Evolutionary conservation across 2,797 vertebrate species (phyloP).

Genomic region (Mormyrus proboscirostris): DNA sequence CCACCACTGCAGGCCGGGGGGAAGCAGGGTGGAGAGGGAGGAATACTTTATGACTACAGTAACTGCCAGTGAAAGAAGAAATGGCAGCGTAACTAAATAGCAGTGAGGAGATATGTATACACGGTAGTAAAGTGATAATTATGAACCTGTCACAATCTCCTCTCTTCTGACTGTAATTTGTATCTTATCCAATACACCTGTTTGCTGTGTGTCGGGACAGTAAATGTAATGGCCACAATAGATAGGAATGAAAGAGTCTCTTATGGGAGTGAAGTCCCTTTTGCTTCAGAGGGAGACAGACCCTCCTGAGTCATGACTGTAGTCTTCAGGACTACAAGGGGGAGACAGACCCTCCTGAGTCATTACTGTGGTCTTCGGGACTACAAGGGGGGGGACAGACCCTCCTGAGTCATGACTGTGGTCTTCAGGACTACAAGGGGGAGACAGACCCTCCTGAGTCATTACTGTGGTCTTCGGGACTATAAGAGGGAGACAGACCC

Average conservation of each 20-base stretch:
- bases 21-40: neutral
- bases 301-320: neutral
- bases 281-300: neutral
- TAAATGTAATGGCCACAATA: neutral
- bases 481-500: too few relatives aligned
- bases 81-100: neutral
- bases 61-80: neutral
- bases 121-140: neutral
- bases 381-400: too few relatives aligned
- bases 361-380: too few relatives aligned
- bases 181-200: neutral
- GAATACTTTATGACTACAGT: constrained; percentile 1
- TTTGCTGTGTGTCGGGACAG: neutral
- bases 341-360: too few relatives aligned
- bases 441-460: neutral
- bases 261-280: neutral
- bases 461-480: too few relatives aligned
- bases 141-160: neutral
- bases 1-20: neutral
- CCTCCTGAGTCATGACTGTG: too few relatives aligned
- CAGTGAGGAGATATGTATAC: neutral
- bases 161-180: neutral
- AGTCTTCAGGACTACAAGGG: neutral
- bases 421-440: too few relatives aligned
- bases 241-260: neutral